Evolutionary conservation across 2,113 vertebrate genomes (phyloP).

Genomic region (Pithys albifrons): DNA sequence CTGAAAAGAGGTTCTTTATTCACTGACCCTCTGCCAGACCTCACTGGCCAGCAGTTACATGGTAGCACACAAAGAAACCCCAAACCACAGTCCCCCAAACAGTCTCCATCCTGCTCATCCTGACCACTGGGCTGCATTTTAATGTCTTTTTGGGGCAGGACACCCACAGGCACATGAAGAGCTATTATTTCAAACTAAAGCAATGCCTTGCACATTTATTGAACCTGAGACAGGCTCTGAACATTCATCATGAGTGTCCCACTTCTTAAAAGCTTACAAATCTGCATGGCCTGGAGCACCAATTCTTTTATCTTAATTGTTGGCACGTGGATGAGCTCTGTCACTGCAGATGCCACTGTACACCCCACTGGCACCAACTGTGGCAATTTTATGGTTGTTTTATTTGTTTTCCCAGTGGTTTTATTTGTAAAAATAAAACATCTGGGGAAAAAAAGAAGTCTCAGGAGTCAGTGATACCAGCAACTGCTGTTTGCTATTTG

Average conservation of each 20-base stretch:
- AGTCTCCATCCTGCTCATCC: accelerated
- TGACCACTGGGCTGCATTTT: accelerated
- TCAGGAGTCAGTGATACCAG: background rate
- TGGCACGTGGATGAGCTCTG: background rate
- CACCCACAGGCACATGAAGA: background rate
- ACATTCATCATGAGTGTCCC: background rate
- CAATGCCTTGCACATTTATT: background rate
- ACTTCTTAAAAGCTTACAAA: background rate
- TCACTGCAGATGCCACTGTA: background rate
- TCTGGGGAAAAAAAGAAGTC: background rate
- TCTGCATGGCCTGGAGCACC: background rate
- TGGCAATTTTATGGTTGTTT: background rate
- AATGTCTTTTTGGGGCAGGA: background rate
- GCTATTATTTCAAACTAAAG: background rate
- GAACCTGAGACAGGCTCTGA: background rate
- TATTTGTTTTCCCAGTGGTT: background rate
- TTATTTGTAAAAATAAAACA: background rate
- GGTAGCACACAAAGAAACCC: background rate
- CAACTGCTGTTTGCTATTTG: background rate
- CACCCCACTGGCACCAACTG: background rate
- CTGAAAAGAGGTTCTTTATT: background rate
- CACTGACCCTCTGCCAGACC: background rate
- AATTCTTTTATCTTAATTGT: background rate
- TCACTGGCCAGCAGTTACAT: background rate
- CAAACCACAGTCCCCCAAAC: background rate